Base-by-base conservation (phyloP, 2,113 vertebrate species). In the Harpagus bidentatus region DNA sequence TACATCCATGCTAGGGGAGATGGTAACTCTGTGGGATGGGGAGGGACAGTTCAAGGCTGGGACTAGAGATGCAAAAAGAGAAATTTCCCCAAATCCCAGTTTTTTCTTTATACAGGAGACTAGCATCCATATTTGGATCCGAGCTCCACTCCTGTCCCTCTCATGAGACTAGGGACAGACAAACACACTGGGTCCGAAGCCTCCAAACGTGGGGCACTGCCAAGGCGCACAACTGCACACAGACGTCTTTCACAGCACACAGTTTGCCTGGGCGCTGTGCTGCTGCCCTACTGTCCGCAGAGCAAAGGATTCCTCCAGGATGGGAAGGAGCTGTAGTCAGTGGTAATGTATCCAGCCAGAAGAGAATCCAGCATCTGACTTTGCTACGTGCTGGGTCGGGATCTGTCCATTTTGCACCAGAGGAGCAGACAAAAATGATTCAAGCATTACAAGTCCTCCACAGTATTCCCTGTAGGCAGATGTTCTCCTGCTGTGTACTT, bases 401-500 rank as follows among this genome's bases (percentile, higher is more conserved):
- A 81, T 58, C 63, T 23, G 17, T 65, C 71, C 58, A 2, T 70
- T 77, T 50, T 47, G 14, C 86, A 74, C 55, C 50, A 61, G 1
- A 86, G 86, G 34, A 69, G 63, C 80, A 81, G 53, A 56, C 76
- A 81, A 43, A 55, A 59, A 21, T 20, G 28, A 89, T 47, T 73
- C 52, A 94, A 69, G 81, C 62, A 14, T 88, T 59, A 15, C 48
- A 59, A 92, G 72, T n/a, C 77, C 67, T 74, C 81, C 55, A 15
- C 79, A 59, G 66, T 31, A 67, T 25, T 87, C 82, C 73, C 87
- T 66, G 87, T 58, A 55, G 92, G 77, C 87, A 82, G 92, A 94
- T 71, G 69, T 84, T 94, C 87, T 90, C 65, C 70, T 77, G 69
- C 77, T 67, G 55, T 9, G 69, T 50, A 66, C 84, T 81, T 45